Evolutionary conservation across 2,888 invertebrate genomes (phyloP), one percentile per base, ranked within the genome.

Genomic region (Allacma fusca): DNA sequence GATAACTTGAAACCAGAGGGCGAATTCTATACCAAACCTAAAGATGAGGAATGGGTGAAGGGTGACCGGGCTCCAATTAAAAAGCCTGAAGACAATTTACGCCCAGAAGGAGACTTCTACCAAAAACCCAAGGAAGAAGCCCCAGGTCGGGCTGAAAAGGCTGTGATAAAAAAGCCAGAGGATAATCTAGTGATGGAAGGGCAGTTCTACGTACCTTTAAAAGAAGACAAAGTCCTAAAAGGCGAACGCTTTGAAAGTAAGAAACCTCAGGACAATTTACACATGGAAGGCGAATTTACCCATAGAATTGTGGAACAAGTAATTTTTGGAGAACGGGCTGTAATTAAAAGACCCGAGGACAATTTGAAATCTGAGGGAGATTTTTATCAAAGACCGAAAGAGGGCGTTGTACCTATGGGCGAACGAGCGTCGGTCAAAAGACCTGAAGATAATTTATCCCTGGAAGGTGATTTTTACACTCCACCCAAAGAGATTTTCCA

Each of bases 31-130:
- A 88, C 85, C 88, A 90, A 86, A 88, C 90, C 83, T 87, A 88
- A 88, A 76, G 89, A 90, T 82, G 76, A 64, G 16, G 76, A 86
- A 9, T 87, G 0, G 74, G 72, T 12, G 5, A 86, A 67, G 59
- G 65, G 70, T 1, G 89, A 89, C 85, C 76, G 79, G 1, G 67
- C 80, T 13, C 88, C 88, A 0, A 88, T 86, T 24, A 85, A 87
- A 76, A 23, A 43, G 19, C 64, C 40, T 9, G 72, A 85, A 81
- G 91, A 91, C 82, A 91, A 92, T 85, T 84, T 91, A 0, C 86
- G 86, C 65, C 89, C 90, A 0, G 91, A 91, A 81, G 89, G 92
- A 0, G 89, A 91, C 86, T 92, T 92, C 83, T 90, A 72, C 26
- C 16, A 67, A 71, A 57, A 79, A 78, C 77, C 64, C 57, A 79